Evolutionary conservation across 2,888 invertebrate species (phyloP), one percentile per base, ranked within the genome.

Genomic region (Zygothrica quintamaculata): DNA sequence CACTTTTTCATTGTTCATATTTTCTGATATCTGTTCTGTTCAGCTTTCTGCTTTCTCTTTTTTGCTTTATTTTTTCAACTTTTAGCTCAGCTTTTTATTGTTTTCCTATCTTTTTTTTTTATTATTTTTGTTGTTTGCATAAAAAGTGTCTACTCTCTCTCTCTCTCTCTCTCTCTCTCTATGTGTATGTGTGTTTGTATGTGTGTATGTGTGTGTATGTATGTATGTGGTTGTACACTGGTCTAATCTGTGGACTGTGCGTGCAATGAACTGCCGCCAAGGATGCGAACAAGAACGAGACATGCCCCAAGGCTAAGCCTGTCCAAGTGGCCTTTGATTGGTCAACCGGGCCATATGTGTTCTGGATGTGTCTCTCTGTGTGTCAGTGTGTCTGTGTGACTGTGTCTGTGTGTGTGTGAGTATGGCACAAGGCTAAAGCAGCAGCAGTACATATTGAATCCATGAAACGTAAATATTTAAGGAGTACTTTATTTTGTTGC

Each of bases 391-490:
- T 16, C 39, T 51, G 64, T 56, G 56, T 37, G 25, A 39, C 56
- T 57, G 65, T 50, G 25, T 26, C 25, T 26, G 16, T 29, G 55
- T 53, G 55, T 43, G 34, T 11, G 8, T 31, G 57, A n/a, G 55
- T 33, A 31, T 48, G 12, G 16, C 37, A 29, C 15, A 12, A 44
- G 44, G 60, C 50, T 26, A 44, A 55, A 55, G 55, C 29, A 60
- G 33, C 80, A 22, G 16, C 37, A 29, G 60, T 61, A 82, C 56
- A 81, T 81, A 78, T 84, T 81, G 78, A 71, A 74, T 67, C 76
- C 84, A 60, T 60, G 66, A 61, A 74, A 76, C 66, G 82, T 78
- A 77, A 80, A 80, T 80, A 80, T 80, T 80, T 80, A 80, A 80
- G 73, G 59, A 80, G 80, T 84, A 84, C 80, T 80, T 82, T 75